phyloP scores from a whole-genome alignment of 2,888 invertebrate genomes.

The Axea sp. region DNA sequence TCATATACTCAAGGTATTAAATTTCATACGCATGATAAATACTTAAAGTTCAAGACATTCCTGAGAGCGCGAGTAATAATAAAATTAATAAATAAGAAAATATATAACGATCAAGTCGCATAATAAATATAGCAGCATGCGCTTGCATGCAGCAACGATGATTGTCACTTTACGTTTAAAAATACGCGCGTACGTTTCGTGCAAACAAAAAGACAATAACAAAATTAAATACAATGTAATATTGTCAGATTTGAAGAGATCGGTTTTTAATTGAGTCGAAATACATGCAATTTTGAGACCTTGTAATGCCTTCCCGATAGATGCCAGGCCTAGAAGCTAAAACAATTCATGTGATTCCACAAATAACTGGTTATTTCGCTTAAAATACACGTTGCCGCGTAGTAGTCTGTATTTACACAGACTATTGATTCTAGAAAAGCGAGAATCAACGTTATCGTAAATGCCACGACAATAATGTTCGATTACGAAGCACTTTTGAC shows the following conservation, averaged over 20 bases:
- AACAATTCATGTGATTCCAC: conserved; percentile 61
- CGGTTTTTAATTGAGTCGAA: conserved; percentile 58
- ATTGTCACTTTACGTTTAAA: conserved; percentile 37
- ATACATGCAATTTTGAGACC: conserved; percentile 60
- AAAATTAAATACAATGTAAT: conserved; percentile 50
- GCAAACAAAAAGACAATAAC: conserved; percentile 31
- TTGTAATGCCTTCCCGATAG: conserved; percentile 51
- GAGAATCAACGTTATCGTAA: conserved; percentile 43
- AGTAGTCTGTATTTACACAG: conserved; percentile 55
- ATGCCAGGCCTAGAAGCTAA: conserved; percentile 53
- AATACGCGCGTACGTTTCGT: conserved; percentile 34
- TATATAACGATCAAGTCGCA: too few relatives aligned
- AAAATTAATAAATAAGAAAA: too few relatives aligned
- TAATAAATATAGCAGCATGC: conserved; percentile 42
- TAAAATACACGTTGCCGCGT: conserved; percentile 48
- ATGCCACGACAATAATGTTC: conserved; percentile 37
- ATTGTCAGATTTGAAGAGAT: conserved; percentile 59
- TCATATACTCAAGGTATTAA: too few relatives aligned
- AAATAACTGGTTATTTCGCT: conserved; percentile 62
- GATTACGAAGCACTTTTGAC: conserved; percentile 44
- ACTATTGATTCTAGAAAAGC: conserved; percentile 55
- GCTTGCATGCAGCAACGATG: conserved; percentile 45
- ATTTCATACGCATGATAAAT: too few relatives aligned
- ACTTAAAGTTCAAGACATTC: too few relatives aligned
- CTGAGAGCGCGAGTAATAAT: too few relatives aligned